Conservation (phyloP, 2,888 invertebrate species). For the Callyntrura sp. region DNA sequence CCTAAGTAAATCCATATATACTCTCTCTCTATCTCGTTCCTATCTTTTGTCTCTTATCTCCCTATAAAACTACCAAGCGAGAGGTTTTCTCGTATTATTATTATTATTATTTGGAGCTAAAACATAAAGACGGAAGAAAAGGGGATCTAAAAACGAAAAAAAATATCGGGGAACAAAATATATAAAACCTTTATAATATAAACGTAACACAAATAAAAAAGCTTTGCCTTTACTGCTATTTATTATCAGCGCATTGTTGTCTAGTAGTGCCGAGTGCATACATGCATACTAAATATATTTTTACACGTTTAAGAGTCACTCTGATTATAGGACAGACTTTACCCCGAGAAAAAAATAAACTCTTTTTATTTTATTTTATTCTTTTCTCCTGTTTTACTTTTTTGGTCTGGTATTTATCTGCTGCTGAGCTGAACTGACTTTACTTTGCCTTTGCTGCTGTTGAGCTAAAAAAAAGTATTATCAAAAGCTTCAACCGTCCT, state of each 20-base stretch:
- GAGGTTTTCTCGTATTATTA: no score
- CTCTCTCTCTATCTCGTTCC: constrained; percentile 13
- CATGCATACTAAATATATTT: background rate
- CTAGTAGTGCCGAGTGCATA: background rate
- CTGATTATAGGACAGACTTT: constrained; percentile 15
- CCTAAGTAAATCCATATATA: background rate
- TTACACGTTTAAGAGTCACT: constrained; percentile 30
- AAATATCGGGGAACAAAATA: constrained; percentile 35
- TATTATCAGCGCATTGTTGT: constrained; percentile 10
- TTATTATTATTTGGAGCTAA: constrained; percentile 35
- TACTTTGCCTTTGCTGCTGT: constrained; percentile 12
- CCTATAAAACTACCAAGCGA: constrained; percentile 52
- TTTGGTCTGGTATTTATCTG: constrained; percentile 78
- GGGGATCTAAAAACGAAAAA: constrained; percentile 36
- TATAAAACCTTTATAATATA: constrained; percentile 41
- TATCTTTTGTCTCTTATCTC: constrained; percentile 28
- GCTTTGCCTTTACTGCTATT: constrained; percentile 44
- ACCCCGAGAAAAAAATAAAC: constrained; percentile 40
- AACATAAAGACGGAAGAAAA: constrained; percentile 63
- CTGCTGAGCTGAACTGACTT: constrained; percentile 77
- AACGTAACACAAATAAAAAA: constrained; percentile 52
- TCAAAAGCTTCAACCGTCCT: constrained; percentile 46
- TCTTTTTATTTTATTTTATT: constrained; percentile 49
- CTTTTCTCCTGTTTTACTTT: constrained; percentile 62
- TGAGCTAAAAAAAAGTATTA: constrained; percentile 47